A percentile compares a stretch with the other conserved stretches of the same genome.
Evolutionary conservation across 2,113 vertebrate genomes (phyloP).

Genomic region (Gadus chalcogrammus): DNA sequence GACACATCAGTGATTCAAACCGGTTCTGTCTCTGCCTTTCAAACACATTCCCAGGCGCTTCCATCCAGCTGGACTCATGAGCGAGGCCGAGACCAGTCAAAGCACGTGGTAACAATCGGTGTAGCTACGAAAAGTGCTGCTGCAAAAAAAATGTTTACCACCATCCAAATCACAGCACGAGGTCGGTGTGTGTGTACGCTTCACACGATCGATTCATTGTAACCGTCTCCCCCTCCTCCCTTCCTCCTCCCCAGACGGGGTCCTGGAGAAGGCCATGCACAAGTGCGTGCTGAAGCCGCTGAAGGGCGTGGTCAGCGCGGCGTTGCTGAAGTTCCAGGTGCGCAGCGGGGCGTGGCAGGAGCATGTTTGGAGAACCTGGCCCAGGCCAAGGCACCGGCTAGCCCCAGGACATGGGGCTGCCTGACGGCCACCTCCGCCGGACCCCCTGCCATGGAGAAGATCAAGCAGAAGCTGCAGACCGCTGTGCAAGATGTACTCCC

Average conservation of each 20-base stretch:
- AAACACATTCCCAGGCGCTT: too few relatives aligned
- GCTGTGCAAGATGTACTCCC: constrained; percentile 90
- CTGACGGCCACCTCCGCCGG: constrained; percentile 78
- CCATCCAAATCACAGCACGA: too few relatives aligned
- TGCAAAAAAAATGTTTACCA: too few relatives aligned
- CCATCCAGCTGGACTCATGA: too few relatives aligned
- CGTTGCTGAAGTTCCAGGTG: constrained; percentile 78
- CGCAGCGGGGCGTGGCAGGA: constrained; percentile 83
- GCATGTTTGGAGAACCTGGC: constrained; percentile 88
- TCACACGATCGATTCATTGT: too few relatives aligned
- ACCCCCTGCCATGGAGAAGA: constrained; percentile 88
- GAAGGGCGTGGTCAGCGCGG: constrained; percentile 77
- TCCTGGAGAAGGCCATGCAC: constrained; percentile 95
- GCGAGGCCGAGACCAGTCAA: too few relatives aligned
- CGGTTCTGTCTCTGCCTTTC: too few relatives aligned
- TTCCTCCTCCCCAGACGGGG: constrained; percentile 72
- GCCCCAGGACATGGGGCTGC: constrained; percentile 88
- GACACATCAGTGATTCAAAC: too few relatives aligned
- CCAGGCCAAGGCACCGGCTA: constrained; percentile 80
- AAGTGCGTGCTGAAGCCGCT: constrained; percentile 91
- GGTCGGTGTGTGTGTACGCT: too few relatives aligned
- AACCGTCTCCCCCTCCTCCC: too few relatives aligned
- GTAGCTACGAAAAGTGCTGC: too few relatives aligned
- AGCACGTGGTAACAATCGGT: too few relatives aligned
- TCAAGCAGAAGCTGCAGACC: constrained; percentile 86